Percentiles rank a stretch among this genome's conserved stretches.
Evolutionary conservation across 1,140 invertebrate genomes (phyloP).

Genomic region (Amyelois transitella): DNA sequence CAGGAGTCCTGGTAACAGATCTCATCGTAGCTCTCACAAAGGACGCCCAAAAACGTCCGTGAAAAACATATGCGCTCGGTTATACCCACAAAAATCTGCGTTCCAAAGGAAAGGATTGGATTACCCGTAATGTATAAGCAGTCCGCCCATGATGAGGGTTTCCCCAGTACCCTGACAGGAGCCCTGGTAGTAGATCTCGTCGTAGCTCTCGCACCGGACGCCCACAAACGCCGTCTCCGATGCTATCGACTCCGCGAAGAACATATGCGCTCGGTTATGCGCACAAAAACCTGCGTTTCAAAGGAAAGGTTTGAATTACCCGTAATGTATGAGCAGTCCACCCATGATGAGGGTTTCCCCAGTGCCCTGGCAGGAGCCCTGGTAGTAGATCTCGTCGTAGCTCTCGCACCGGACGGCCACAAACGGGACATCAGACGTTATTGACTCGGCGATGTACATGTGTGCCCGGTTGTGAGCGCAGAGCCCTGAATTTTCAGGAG

Average conservation of each 20-base stretch:
- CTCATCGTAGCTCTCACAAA: constrained; percentile 75
- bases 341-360: constrained; percentile 73
- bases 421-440: constrained; percentile 63
- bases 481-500: constrained; percentile 36
- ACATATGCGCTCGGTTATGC: constrained; percentile 76
- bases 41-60: constrained; percentile 70
- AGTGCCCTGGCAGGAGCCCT: constrained; percentile 71
- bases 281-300: constrained; percentile 66
- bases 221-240: constrained; percentile 65
- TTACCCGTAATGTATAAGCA: constrained; percentile 73
- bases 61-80: background rate
- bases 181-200: constrained; percentile 68
- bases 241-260: constrained; percentile 76
- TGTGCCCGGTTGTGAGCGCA: constrained; percentile 77
- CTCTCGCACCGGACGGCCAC: constrained; percentile 73
- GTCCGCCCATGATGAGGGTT: constrained; percentile 74
- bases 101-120: background rate
- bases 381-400: constrained; percentile 73
- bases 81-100: background rate
- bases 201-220: constrained; percentile 74
- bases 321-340: constrained; percentile 71
- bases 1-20: constrained; percentile 72
- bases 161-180: constrained; percentile 70
- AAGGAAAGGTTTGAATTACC: constrained; percentile 33
- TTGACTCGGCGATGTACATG: constrained; percentile 77